Evolutionary conservation across 1,140 invertebrate genomes (phyloP), one percentile per base, ranked within the genome.

Genomic region (Triops longicaudatus): DNA sequence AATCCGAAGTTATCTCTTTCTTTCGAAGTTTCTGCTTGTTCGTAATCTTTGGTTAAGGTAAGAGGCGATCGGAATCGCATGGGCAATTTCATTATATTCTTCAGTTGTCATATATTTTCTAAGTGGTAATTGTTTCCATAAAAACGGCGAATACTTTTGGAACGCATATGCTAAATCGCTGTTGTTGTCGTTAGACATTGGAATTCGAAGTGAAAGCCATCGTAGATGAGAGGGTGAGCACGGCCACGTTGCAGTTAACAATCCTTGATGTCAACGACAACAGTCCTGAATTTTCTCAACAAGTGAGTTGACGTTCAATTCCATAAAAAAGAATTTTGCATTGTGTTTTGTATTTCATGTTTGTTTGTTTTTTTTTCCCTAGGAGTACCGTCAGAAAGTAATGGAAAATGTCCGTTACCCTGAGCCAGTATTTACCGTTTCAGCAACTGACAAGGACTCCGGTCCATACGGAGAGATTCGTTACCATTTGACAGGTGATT

Each of bases 211-310:
- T 93, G 1, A 87, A 89, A 80, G 92, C 92, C 1, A 86, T 89
- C 7, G 72, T 88, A 74, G 91, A 92, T 81, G 79, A 89, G 74
- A 86, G 89, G 43, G 87, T 85, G 3, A 86, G 86, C 77, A 87
- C 88, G 78, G 90, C 91, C 0, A 90, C 89, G 78, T 86, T 93
- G 4, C 87, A 89, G 9, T 87, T 93, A 14, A 87, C 90, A 78
- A 86, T 92, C 37, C 83, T 88, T 78, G 93, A 94, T 82, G 87
- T 91, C 0, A 95, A 94, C 81, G 92, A 95, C 81, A 93, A 95
- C 82, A 87, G 87, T 80, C 93, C 93, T 0, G 84, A 86, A 73
- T 94, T 94, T 82, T 87, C 87, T 74, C 87, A 90, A 80, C 86
- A 85, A 78, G 89, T 88, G 83, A 81, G 77, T 28, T 12, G 42